phyloP scores from a whole-genome alignment of 2,888 invertebrate genomes.

The Hirtodrosophila trivittata region DNA sequence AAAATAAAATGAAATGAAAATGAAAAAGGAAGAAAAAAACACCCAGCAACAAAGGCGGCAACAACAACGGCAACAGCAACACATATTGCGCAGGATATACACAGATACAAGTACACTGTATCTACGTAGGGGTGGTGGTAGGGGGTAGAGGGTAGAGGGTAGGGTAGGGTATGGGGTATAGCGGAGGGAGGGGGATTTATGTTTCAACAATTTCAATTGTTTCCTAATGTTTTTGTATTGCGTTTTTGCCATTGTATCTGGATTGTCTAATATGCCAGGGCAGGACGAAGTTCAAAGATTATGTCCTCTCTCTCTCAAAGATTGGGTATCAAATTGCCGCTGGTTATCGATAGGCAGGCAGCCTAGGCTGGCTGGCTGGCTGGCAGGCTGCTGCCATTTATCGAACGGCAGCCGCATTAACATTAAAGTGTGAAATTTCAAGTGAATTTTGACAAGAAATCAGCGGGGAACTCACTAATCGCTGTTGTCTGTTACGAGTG shows the following conservation, averaged over 20 bases:
- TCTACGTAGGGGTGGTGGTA: constrained; percentile 31
- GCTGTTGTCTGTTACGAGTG: constrained; percentile 21
- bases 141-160: constrained; percentile 7
- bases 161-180: constrained; percentile 1
- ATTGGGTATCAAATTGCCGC: constrained; percentile 63
- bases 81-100: constrained; percentile 72
- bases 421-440: constrained; percentile 76
- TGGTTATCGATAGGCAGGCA: constrained; percentile 44
- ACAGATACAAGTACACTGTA: constrained; percentile 47
- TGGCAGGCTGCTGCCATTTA: constrained; percentile 19
- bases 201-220: constrained; percentile 76
- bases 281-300: constrained; percentile 66
- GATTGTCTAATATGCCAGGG: constrained; percentile 63
- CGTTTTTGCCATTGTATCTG: constrained; percentile 64
- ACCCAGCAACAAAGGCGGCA: constrained; percentile 56
- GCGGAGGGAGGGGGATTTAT: constrained; percentile 54
- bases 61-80: constrained; percentile 48
- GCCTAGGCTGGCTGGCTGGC: too few species aligned
- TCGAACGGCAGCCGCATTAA: constrained; percentile 47
- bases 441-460: constrained; percentile 71
- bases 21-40: constrained; percentile 24
- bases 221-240: constrained; percentile 73
- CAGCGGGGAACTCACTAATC: constrained; percentile 45
- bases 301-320: constrained; percentile 34
- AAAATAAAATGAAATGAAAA: constrained; percentile 17